Base-by-base conservation (phyloP, 2,888 invertebrate genomes). In the Endotricha flammealis region DNA sequence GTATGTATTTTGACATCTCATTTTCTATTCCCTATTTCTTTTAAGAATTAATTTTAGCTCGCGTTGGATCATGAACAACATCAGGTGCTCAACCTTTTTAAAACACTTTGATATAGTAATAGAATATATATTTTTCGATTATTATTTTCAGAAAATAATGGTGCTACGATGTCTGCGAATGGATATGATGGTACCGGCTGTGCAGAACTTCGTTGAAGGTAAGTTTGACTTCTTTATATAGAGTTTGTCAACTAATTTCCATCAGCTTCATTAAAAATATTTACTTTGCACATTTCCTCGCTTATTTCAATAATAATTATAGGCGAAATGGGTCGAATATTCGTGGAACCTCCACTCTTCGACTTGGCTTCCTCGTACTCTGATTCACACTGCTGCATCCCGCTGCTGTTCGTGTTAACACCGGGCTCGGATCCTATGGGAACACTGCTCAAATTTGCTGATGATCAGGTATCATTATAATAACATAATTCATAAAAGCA, bases 351-450 rank as follows among this genome's bases (percentile, higher is more conserved):
- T 0, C 97, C 97, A 0, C 92, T 95, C 0, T 97, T 97, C 66
- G 95, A 97, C 76, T 82, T 98, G 48, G 77, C 87, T 0, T 92
- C 95, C 1, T 95, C 95, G 0, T 98, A 92, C 66, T 81, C 88
- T 0, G 97, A 97, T 64, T 97, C 97, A 0, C 93, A 94, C 56
- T 92, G 92, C 62, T 92, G 91, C 58, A 91, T 95, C n/a, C 98
- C 98, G 0, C 74, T 98, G 39, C 92, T 98, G 55, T 97, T 98
- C 62, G 92, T 98, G 13, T 78, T 98, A 42, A 96, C 97, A 0
- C 96, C 97, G 0, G 97, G 97, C 2, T 94, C 96, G 0, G 98
- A 98, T 87, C 98, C 98, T 0, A 96, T 95, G 60, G 95, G 94
- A 12, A 91, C 95, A 0, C 74, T 98, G 22, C 87, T 97, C 1